phyloP scores from a whole-genome alignment of 2,797 vertebrate genomes.

The Epinephelus coioides region DNA sequence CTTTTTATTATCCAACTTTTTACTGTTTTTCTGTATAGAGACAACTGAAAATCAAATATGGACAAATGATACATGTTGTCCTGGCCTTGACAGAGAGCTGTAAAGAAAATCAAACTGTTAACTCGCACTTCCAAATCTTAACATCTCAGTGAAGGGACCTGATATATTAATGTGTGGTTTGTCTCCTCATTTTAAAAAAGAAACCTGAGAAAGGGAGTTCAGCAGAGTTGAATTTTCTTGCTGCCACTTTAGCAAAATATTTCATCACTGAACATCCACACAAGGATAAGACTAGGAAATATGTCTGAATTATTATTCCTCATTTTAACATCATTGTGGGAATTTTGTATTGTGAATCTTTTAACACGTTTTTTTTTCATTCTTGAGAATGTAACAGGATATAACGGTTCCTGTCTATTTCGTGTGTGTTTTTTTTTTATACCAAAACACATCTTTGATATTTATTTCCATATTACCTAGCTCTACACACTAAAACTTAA shows the following conservation, averaged over 20 bases:
- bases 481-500: constrained; percentile 14
- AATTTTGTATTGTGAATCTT: not conserved
- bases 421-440: not conserved
- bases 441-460: constrained; percentile 1
- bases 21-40: constrained; percentile 3
- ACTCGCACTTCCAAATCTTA: not conserved
- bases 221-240: not conserved
- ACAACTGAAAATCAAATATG: constrained; percentile 20
- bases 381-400: constrained; percentile 1
- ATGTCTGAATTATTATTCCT: not conserved
- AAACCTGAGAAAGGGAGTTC: constrained; percentile 24
- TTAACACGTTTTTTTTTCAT: not conserved
- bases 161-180: not conserved
- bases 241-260: constrained; percentile 6
- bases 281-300: constrained; percentile 1
- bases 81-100: constrained; percentile 1
- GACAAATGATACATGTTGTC: not conserved
- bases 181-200: constrained; percentile 4
- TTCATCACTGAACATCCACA: constrained; percentile 1
- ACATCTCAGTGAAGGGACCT: not conserved
- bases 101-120: constrained; percentile 11
- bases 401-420: not conserved
- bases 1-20: constrained; percentile 17
- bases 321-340: not conserved
- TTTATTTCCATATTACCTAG: constrained; percentile 6